phyloP scores from a whole-genome alignment of 2,888 invertebrate genomes.

The Pseudococcus viburni region DNA sequence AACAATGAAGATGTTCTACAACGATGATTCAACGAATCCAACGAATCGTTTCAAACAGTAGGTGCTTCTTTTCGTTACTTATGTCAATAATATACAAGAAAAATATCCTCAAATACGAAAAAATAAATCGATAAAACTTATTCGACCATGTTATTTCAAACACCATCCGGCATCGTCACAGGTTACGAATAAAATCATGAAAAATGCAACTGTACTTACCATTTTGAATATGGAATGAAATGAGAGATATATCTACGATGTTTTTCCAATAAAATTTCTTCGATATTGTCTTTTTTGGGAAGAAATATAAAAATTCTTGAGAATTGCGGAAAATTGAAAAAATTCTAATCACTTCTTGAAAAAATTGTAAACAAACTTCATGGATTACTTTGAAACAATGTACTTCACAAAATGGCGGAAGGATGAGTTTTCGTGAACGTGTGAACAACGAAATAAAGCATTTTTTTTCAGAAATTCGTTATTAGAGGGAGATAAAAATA shows the following conservation, averaged over 20 bases:
- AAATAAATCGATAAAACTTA: neutral
- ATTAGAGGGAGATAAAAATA: neutral
- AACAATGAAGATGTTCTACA: neutral
- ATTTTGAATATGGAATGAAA: neutral
- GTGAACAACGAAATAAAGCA: neutral
- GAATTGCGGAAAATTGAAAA: neutral
- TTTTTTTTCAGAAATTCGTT: neutral
- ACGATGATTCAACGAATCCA: neutral
- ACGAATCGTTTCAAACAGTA: neutral
- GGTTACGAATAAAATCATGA: neutral
- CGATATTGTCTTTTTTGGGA: neutral
- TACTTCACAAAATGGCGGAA: neutral
- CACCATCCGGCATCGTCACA: neutral
- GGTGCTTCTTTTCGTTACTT: neutral
- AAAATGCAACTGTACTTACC: conserved; percentile 12
- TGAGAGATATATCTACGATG: neutral
- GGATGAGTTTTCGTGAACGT: neutral
- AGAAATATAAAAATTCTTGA: neutral
- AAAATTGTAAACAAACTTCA: neutral
- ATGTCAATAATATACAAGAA: neutral
- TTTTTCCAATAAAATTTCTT: neutral
- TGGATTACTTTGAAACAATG: neutral
- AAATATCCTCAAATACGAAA: neutral
- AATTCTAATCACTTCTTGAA: neutral
- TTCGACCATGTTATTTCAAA: neutral